These are phyloP conservation scores for Drymonia ruficornis DNA, from an alignment of 2,888 invertebrate genomes.

Conservation along the genomic window DNA sequence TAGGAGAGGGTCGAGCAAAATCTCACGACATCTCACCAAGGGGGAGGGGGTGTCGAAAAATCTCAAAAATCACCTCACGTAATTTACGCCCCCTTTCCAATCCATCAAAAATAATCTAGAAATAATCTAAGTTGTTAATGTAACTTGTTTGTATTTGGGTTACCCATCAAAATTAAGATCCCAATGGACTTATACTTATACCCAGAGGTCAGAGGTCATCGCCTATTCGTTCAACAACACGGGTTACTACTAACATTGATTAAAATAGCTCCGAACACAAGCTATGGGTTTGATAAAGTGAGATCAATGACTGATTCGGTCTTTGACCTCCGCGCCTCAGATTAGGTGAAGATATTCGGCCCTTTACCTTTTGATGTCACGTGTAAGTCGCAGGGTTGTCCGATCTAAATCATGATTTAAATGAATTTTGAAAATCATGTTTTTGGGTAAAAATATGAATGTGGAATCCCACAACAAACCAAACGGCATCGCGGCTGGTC, in stretches of 20 bases:
- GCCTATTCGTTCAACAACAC: background rate
- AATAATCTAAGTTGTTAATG: background rate
- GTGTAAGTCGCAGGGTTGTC: too few relatives aligned
- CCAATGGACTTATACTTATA: background rate
- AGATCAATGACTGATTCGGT: background rate
- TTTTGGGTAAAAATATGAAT: too few relatives aligned
- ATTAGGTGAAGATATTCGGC: background rate
- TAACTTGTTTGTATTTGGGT: background rate
- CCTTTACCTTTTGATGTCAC: background rate
- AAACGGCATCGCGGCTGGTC: too few relatives aligned
- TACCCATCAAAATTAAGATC: background rate
- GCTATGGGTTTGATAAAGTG: background rate
- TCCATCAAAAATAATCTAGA: too few relatives aligned
- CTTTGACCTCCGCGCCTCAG: conserved; percentile 1
- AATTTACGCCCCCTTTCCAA: too few relatives aligned
- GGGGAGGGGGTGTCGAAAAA: too few relatives aligned
- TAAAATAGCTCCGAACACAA: background rate
- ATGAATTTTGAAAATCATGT: too few relatives aligned
- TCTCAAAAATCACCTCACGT: too few relatives aligned
- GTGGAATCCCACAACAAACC: too few relatives aligned
- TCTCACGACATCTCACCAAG: too few relatives aligned
- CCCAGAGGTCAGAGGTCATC: conserved; percentile 1
- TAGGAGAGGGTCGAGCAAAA: too few relatives aligned
- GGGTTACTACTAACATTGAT: background rate
- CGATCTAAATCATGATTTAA: too few relatives aligned